Evolutionary conservation across 2,113 vertebrate genomes (phyloP).

Genomic region (Electrona antarctica): DNA sequence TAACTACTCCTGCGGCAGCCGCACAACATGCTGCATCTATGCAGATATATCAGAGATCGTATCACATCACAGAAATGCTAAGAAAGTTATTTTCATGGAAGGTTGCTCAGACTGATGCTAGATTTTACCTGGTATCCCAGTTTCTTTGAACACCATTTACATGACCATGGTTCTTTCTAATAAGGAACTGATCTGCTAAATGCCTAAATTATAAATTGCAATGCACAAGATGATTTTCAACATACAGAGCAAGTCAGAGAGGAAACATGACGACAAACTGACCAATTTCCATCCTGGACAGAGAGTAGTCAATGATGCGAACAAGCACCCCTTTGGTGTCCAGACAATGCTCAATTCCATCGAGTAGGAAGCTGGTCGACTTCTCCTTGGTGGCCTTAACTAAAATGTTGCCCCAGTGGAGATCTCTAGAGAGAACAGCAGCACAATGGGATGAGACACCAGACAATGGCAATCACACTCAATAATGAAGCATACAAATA

Average conservation of each 20-base stretch:
- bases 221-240: neutral
- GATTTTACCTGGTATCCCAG: no score
- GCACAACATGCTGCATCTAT: no score
- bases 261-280: slow-evolving; percentile 19
- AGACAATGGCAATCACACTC: slow-evolving; percentile 9
- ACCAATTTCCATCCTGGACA: slow-evolving; percentile 92
- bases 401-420: slow-evolving; percentile 96
- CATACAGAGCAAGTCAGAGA: neutral
- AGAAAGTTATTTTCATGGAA: no score
- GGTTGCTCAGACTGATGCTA: no score
- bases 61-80: no score
- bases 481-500: neutral
- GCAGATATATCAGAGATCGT: no score
- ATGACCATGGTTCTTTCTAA: no score
- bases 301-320: slow-evolving; percentile 94
- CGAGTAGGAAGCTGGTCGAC: slow-evolving; percentile 73
- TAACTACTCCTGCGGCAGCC: no score
- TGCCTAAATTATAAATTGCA: no score
- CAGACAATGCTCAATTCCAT: slow-evolving; percentile 69
- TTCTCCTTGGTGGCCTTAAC: slow-evolving; percentile 81
- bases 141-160: no score
- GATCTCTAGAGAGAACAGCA: slow-evolving; percentile 74
- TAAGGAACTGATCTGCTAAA: no score
- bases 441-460: neutral
- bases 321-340: slow-evolving; percentile 85